Evolutionary conservation across 2,113 vertebrate species (phyloP).

Genomic region (Phocoena sinus): DNA sequence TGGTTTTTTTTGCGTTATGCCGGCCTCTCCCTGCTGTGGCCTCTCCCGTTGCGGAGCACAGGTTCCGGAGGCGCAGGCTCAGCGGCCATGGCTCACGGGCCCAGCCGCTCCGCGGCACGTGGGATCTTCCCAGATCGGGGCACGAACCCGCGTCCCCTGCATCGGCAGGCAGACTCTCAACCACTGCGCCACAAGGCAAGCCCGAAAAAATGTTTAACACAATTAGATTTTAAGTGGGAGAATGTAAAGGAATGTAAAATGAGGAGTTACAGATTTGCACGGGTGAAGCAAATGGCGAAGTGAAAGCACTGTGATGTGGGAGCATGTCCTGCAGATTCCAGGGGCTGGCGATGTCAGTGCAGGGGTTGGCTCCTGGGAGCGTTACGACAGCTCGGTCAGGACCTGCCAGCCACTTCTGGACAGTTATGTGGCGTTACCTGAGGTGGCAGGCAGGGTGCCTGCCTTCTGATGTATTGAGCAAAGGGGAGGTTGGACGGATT

Average conservation of each 20-base stretch:
- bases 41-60: too few species aligned
- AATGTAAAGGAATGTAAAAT: slow-evolving; percentile 30
- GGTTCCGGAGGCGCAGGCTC: too few species aligned
- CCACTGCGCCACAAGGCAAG: too few species aligned
- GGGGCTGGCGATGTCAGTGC: not conserved
- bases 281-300: slow-evolving; percentile 30
- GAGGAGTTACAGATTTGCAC: not conserved
- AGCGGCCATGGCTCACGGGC: too few species aligned
- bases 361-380: not conserved
- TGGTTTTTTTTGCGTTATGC: rapidly evolving
- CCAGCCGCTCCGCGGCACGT: too few species aligned
- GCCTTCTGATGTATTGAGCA: slow-evolving; percentile 38
- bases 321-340: rapidly evolving
- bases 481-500: slow-evolving; percentile 57
- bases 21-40: too few species aligned
- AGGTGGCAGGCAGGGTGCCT: not conserved
- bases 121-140: too few species aligned
- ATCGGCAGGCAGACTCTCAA: too few species aligned
- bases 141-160: too few species aligned
- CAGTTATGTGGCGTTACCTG: not conserved
- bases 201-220: not conserved
- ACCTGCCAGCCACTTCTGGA: too few species aligned
- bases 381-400: rapidly evolving
- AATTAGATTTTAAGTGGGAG: not conserved
- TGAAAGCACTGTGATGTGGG: not conserved